These are phyloP conservation scores for Drosophila insularis DNA, from an alignment of 1,140 invertebrate species.

Conservation along the genomic window DNA sequence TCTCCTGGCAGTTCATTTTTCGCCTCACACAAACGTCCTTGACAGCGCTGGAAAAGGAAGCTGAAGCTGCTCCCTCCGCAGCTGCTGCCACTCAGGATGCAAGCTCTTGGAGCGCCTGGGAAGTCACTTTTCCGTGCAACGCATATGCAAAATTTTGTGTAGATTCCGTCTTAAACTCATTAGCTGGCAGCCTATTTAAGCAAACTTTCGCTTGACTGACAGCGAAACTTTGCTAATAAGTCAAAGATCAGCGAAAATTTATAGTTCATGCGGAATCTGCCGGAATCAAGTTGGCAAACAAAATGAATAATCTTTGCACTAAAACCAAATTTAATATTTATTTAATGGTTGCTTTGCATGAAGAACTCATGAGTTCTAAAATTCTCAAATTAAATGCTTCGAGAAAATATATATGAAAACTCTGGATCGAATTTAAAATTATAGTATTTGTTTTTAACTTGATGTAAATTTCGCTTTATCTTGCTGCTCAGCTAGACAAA, in stretches of 20 bases:
- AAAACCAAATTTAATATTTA: not conserved
- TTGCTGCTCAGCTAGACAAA: no score
- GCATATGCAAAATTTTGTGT: constrained; percentile 53
- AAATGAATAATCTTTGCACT: not conserved
- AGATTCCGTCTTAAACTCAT: constrained; percentile 39
- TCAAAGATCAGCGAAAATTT: constrained; percentile 60
- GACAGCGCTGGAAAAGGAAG: constrained; percentile 31
- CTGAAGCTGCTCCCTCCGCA: constrained; percentile 18
- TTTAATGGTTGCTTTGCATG: no score
- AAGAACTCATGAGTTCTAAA: no score
- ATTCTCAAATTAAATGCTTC: no score
- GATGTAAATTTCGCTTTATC: no score
- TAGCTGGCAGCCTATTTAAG: constrained; percentile 38
- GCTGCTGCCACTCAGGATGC: not conserved
- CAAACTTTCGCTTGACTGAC: constrained; percentile 44
- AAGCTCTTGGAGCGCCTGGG: constrained; percentile 18
- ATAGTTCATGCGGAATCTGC: constrained; percentile 24
- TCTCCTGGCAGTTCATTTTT: constrained; percentile 67
- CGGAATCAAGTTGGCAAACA: not conserved
- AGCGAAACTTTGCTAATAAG: constrained; percentile 53
- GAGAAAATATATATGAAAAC: no score
- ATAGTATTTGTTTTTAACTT: no score
- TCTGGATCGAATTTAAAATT: no score
- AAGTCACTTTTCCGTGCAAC: constrained; percentile 17
- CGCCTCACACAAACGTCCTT: constrained; percentile 65